Evolutionary conservation across 2,888 invertebrate species (phyloP).

Genomic region (Cynaeus angustus): DNA sequence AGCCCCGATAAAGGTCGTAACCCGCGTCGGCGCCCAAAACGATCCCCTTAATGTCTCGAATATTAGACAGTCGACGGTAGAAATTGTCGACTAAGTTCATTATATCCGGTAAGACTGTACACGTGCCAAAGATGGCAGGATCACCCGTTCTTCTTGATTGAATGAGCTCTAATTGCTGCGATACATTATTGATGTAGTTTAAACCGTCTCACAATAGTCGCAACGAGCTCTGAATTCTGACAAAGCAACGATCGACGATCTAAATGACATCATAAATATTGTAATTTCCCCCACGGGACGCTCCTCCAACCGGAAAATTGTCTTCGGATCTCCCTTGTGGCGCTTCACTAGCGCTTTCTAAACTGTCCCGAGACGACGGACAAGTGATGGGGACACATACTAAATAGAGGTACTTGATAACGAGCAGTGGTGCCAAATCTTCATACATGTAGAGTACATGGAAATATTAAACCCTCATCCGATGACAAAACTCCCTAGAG

Average conservation of each 20-base stretch:
- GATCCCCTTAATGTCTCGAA: conserved; percentile 6
- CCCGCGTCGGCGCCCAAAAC: conserved; percentile 15
- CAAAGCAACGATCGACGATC: conserved; percentile 66
- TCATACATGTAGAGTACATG: no score
- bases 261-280: conserved; percentile 70
- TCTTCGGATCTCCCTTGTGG: conserved; percentile 57
- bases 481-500: conserved; percentile 64
- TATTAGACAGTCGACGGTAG: conserved; percentile 12
- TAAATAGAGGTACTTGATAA: no score
- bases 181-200: conserved; percentile 68
- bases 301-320: conserved; percentile 63
- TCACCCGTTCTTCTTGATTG: conserved; percentile 59
- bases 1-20: not conserved
- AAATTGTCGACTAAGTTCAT: conserved; percentile 7
- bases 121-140: conserved; percentile 57
- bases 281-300: conserved; percentile 66
- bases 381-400: conserved; percentile 11
- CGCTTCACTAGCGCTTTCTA: conserved; percentile 36
- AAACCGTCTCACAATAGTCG: conserved; percentile 63
- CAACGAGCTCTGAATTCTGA: conserved; percentile 62
- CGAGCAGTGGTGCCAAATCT: no score
- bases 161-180: conserved; percentile 66
- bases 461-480: conserved; percentile 56
- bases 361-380: conserved; percentile 34
- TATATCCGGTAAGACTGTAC: conserved; percentile 50